A percentile compares a stretch with the other conserved stretches of the same genome.
Conservation (phyloP, 2,888 invertebrate genomes). For the Saturnia pavonia region DNA sequence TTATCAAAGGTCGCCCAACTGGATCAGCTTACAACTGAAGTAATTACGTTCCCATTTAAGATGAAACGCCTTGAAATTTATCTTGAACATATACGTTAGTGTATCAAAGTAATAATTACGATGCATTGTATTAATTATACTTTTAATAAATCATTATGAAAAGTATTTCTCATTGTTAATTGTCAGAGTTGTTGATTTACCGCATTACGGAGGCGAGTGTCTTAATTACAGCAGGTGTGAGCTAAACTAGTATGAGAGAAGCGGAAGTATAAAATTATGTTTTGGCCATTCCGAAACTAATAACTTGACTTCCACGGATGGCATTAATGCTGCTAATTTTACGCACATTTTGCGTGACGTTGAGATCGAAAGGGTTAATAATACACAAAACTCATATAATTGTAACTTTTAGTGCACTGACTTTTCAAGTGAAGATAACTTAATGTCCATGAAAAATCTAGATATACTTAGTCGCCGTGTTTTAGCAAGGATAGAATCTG, state of each 20-base stretch:
- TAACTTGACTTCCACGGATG: no score
- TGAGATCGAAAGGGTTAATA: no score
- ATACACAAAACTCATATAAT: not conserved
- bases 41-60: conserved; percentile 26
- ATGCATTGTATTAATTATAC: conserved; percentile 12
- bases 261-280: not conserved
- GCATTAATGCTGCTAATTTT: no score
- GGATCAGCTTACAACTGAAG: conserved; percentile 18
- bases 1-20: conserved; percentile 22
- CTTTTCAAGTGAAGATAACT: not conserved
- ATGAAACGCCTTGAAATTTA: conserved; percentile 23
- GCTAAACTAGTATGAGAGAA: not conserved
- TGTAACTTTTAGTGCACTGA: not conserved
- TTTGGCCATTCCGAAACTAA: not conserved
- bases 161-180: not conserved
- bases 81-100: conserved; percentile 4
- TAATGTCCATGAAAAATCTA: not conserved
- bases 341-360: no score
- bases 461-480: no score
- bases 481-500: no score
- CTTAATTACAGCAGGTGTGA: not conserved
- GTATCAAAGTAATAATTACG: conserved; percentile 18
- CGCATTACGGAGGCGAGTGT: conserved; percentile 1
- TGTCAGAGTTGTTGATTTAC: not conserved
- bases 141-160: conserved; percentile 20